Evolutionary conservation across 2,113 vertebrate species (phyloP).

Genomic region (Hippoglossus stenolepis): DNA sequence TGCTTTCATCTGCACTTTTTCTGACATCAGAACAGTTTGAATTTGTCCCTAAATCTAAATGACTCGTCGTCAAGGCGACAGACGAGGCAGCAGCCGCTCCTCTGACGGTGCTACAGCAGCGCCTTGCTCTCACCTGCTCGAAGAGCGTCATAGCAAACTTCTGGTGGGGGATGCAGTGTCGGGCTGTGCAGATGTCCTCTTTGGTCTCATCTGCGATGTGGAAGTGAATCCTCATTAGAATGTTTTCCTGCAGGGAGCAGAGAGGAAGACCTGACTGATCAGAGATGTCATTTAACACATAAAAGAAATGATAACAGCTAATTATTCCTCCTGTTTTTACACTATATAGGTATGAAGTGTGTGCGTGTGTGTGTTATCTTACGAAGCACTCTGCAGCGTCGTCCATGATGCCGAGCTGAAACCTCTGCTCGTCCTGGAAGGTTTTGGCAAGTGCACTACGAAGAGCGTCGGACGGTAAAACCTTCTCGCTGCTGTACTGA

Average conservation of each 20-base stretch:
- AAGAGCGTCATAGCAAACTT: slow-evolving; percentile 98
- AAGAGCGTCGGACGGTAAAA: slow-evolving; percentile 93
- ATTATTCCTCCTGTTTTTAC: background rate
- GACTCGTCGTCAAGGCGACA: background rate
- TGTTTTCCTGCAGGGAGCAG: slow-evolving; percentile 87
- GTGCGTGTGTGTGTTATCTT: slow-evolving; percentile 63
- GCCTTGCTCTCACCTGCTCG: slow-evolving; percentile 88
- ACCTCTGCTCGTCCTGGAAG: slow-evolving; percentile 95
- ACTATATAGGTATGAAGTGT: too few species aligned
- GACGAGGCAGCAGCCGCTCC: background rate
- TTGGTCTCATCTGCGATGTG: slow-evolving; percentile 96
- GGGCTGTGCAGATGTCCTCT: slow-evolving; percentile 95
- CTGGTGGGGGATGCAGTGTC: slow-evolving; percentile 96
- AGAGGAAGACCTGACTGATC: background rate
- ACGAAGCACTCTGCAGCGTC: slow-evolving; percentile 98
- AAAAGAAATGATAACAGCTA: background rate
- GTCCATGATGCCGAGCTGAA: slow-evolving; percentile 98
- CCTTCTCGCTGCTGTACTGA: slow-evolving; percentile 96
- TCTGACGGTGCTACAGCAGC: too few species aligned
- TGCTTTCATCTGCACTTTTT: background rate
- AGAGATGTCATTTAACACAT: too few species aligned
- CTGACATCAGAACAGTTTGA: too few species aligned
- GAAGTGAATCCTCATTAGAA: slow-evolving; percentile 96
- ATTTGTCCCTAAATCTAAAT: background rate
- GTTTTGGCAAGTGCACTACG: slow-evolving; percentile 96